Evolutionary conservation across 2,797 vertebrate species (phyloP).

Genomic region (Cetoscarus ocellatus): DNA sequence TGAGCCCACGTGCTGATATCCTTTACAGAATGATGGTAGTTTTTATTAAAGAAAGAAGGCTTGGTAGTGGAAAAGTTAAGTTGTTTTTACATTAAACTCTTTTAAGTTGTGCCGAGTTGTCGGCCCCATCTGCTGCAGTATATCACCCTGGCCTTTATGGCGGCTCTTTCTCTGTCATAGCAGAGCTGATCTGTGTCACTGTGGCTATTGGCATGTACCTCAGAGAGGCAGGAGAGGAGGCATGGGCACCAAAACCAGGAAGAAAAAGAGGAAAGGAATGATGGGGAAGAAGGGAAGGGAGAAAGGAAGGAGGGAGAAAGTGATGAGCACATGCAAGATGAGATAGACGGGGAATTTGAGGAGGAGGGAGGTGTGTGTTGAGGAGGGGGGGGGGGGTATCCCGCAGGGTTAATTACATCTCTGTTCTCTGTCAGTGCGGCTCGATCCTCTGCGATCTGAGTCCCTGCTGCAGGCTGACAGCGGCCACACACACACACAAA

Average conservation of each 20-base stretch:
- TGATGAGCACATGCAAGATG: conserved; percentile 24
- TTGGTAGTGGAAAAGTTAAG: too few relatives aligned
- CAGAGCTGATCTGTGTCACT: too few relatives aligned
- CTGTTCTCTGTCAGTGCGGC: conserved; percentile 80
- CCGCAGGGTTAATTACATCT: conserved; percentile 85
- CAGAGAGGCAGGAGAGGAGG: too few relatives aligned
- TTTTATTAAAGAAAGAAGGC: too few relatives aligned
- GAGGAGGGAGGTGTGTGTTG: conserved; percentile 8
- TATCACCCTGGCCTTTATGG: too few relatives aligned
- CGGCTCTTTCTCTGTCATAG: too few relatives aligned
- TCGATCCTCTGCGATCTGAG: conserved; percentile 69
- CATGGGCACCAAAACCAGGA: background rate
- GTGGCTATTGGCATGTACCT: too few relatives aligned
- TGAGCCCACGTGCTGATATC: too few relatives aligned
- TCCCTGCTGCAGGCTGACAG: conserved; percentile 67
- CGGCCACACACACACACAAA: conserved; percentile 57
- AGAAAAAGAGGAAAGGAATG: background rate
- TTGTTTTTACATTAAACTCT: too few relatives aligned
- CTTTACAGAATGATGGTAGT: too few relatives aligned
- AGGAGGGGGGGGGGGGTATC: conserved; percentile 48
- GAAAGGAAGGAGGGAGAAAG: background rate
- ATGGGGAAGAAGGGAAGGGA: background rate
- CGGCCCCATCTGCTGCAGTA: too few relatives aligned
- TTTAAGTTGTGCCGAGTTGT: too few relatives aligned
- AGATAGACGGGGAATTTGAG: conserved; percentile 23